phyloP scores from a whole-genome alignment of 2,797 vertebrate species.

The Perodicticus potto region DNA sequence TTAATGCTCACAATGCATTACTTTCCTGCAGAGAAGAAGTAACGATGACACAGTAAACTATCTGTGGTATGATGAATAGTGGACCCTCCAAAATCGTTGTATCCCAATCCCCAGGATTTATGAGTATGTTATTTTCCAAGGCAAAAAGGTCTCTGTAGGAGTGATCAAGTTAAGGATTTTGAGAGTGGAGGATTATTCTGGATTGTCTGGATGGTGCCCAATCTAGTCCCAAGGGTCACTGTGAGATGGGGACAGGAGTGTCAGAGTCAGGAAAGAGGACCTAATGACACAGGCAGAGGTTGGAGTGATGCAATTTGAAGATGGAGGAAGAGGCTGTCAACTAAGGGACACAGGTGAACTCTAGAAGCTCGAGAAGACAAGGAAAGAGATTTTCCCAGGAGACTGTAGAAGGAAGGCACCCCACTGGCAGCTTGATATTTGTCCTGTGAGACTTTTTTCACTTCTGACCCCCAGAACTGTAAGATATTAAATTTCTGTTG shows the following conservation, averaged over 20 bases:
- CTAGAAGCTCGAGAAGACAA: neutral
- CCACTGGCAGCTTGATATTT: neutral
- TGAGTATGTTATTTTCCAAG: slow-evolving; percentile 23
- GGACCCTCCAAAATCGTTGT: neutral
- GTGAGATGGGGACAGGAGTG: neutral
- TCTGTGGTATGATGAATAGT: neutral
- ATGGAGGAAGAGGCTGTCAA: neutral
- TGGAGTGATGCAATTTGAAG: neutral
- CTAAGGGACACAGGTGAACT: neutral
- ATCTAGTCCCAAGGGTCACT: neutral
- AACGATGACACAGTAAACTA: neutral
- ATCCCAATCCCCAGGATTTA: neutral
- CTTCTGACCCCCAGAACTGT: neutral
- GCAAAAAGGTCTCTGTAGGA: neutral
- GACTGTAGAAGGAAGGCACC: neutral
- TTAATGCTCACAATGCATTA: neutral
- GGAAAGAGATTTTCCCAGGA: neutral
- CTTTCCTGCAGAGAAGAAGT: slow-evolving; percentile 7
- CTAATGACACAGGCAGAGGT: neutral
- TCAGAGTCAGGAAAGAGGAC: neutral
- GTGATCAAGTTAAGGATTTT: slow-evolving; percentile 12
- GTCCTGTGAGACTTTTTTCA: neutral
- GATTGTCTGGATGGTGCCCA: neutral
- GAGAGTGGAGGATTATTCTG: neutral
- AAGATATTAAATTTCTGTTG: neutral